These are phyloP conservation scores for Actinemys pallida DNA, from an alignment of 2,113 vertebrate species.

Conservation along the genomic window DNA sequence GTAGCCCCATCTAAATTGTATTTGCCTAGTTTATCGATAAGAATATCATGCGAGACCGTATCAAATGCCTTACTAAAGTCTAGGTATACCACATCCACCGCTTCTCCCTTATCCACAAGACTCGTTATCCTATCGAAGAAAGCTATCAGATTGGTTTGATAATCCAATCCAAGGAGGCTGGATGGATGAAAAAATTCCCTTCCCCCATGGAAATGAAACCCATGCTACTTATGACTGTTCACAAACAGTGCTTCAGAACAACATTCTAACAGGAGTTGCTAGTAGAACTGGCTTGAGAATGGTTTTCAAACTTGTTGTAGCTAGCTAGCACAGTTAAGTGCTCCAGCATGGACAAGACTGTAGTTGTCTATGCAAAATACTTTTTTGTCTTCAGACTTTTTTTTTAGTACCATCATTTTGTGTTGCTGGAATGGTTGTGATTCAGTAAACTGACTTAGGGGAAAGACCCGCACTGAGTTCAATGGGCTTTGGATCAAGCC, in stretches of 20 bases:
- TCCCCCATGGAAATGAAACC: not conserved
- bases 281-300: not conserved
- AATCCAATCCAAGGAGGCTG: too few species aligned
- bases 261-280: not conserved
- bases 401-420: not conserved
- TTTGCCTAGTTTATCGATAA: too few species aligned
- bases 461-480: not conserved
- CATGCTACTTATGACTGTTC: not conserved
- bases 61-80: too few species aligned
- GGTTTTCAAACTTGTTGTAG: not conserved
- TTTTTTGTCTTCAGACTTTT: not conserved
- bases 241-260: not conserved
- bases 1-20: too few species aligned
- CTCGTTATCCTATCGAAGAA: too few species aligned
- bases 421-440: not conserved
- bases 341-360: not conserved
- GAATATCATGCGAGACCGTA: too few species aligned
- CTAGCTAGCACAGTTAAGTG: not conserved
- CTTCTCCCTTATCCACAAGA: too few species aligned
- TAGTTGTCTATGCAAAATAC: not conserved
- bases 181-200: not conserved
- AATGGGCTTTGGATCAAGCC: not conserved
- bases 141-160: too few species aligned
- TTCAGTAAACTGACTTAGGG: not conserved
- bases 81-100: too few species aligned